Conservation (phyloP, 2,113 vertebrate genomes). For the Oncorhynchus kisutch region DNA sequence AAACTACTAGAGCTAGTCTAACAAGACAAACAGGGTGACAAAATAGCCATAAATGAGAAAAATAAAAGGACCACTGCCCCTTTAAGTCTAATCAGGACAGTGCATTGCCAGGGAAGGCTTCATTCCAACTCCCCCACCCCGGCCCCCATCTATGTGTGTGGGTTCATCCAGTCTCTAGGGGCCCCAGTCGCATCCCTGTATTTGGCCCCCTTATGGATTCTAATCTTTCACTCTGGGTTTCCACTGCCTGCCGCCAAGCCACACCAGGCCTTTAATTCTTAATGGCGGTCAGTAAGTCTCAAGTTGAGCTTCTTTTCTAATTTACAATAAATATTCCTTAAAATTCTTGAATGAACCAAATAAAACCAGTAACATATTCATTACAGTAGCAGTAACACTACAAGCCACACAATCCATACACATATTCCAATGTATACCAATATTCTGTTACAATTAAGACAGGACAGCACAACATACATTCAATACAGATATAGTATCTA, state of each 20-base stretch:
- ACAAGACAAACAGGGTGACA: background rate
- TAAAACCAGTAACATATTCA: conserved; percentile 64
- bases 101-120: background rate
- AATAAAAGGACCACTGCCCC: conserved; percentile 2
- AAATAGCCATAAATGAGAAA: background rate
- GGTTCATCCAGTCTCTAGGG: conserved; percentile 30
- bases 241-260: conserved; percentile 82
- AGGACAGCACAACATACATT: conserved; percentile 56
- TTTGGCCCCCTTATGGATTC: conserved; percentile 86
- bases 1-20: background rate
- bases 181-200: conserved; percentile 79
- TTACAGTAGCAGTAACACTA: conserved; percentile 25
- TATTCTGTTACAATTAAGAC: conserved; percentile 58
- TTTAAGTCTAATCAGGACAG: conserved; percentile 6
- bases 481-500: conserved; percentile 70
- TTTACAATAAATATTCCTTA: conserved; percentile 91
- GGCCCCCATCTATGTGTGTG: conserved; percentile 38
- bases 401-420: conserved; percentile 41
- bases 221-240: conserved; percentile 87
- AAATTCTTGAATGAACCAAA: conserved; percentile 90
- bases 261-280: conserved; percentile 85
- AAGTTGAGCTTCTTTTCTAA: conserved; percentile 82
- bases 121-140: background rate
- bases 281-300: conserved; percentile 90
- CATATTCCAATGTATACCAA: conserved; percentile 52